Base-by-base conservation (phyloP, 2,797 vertebrate species). In the Lepidocolaptes lacrymiger region DNA sequence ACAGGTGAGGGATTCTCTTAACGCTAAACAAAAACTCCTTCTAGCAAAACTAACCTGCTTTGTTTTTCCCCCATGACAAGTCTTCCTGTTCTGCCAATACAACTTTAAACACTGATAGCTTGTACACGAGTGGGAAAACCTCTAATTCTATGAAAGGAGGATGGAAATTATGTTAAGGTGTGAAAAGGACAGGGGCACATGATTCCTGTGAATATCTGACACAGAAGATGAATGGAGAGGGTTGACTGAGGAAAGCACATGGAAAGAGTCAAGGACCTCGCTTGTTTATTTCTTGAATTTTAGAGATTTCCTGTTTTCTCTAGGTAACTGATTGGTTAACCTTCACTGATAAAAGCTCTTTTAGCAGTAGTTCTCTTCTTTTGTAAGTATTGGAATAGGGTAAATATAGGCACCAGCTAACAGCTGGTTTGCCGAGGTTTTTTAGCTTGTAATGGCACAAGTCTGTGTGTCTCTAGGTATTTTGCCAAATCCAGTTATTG, bases 371-470 rank as follows among this genome's bases (percentile, higher is more conserved):
- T 41, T 92, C 9, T 39, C 43, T 63, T 36, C 15, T 63, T 85
- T 30, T 19, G 14, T 64, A 88, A 78, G 58, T 85, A 34, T 13
- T 73, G 27, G 39, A 32, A 43, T 48, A 62, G 21, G 32, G 17
- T 86, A 85, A 88, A 82, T 36, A 26, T 4, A 92, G 44, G 23
- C 32, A 73, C 23, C 1, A 0, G 30, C 79, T 62, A 55, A 64
- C 19, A n/a, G 58, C n/a, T 34, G 23, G 51, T 78, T 26, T 73
- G 46, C 9, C 0, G 1, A 71, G 19, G 0, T 4, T 34, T 73
- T 69, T 85, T 69, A 14, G 7, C 36, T 30, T 58, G 20, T 30
- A 72, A 32, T 19, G 55, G 46, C 55, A 81, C 7, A 4, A 69
- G 21, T 18, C 52, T 39, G 46, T 43, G 12, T 56, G 16, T 68